phyloP scores from a whole-genome alignment of 2,888 invertebrate genomes.

The Poecilus cupreus region DNA sequence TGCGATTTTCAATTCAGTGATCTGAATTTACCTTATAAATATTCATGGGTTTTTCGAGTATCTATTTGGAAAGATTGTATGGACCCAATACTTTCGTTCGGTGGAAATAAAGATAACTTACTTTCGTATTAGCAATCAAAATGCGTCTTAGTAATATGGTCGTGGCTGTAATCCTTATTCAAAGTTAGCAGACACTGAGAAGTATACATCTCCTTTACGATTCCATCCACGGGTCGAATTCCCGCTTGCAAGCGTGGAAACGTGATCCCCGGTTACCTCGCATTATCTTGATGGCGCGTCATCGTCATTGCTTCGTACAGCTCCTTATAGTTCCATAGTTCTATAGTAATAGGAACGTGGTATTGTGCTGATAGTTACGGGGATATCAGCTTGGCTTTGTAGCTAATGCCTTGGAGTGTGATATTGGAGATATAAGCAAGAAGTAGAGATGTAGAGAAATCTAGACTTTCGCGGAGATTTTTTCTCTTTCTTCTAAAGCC shows the following conservation, averaged over 20 bases:
- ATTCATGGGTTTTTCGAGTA: not conserved
- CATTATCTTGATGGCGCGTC: constrained; percentile 11
- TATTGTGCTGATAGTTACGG: constrained; percentile 1
- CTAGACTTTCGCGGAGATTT: not conserved
- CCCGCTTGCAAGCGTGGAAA: not conserved
- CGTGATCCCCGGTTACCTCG: constrained; percentile 7
- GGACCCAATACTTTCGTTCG: too few species aligned
- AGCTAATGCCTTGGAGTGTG: not conserved
- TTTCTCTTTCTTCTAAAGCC: too few species aligned
- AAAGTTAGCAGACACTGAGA: too few species aligned
- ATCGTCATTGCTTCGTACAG: not conserved
- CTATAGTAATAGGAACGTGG: not conserved
- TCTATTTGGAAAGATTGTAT: too few species aligned
- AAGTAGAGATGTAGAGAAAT: not conserved
- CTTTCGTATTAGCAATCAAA: too few species aligned
- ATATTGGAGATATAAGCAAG: not conserved
- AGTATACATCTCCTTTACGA: not conserved
- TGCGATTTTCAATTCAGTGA: constrained; percentile 8
- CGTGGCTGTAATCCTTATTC: too few species aligned
- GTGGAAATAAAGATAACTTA: too few species aligned
- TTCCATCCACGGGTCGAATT: not conserved
- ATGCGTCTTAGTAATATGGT: too few species aligned
- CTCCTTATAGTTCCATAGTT: not conserved
- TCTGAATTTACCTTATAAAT: constrained; percentile 22
- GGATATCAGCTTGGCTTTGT: not conserved